Conservation (phyloP, 1,140 invertebrate genomes). For the Bombus haemorrhoidalis region DNA sequence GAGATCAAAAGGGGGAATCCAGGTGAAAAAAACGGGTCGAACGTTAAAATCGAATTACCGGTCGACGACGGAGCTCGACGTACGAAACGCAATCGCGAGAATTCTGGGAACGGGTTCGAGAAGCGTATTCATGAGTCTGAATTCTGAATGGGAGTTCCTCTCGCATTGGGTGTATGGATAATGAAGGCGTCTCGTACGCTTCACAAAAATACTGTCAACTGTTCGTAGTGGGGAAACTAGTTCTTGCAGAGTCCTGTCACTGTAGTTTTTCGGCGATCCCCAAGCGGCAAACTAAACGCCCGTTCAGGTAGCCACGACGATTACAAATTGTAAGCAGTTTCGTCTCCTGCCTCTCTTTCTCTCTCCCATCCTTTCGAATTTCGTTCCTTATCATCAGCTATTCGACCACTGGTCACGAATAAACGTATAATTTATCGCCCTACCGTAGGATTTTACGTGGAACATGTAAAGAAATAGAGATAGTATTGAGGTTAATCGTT, state of each 20-base stretch:
- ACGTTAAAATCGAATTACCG: slow-evolving; percentile 46
- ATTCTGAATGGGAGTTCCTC: slow-evolving; percentile 73
- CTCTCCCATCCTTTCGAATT: neutral
- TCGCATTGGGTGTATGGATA: slow-evolving; percentile 72
- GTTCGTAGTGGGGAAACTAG: slow-evolving; percentile 62
- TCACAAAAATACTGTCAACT: slow-evolving; percentile 80
- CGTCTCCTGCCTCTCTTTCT: neutral
- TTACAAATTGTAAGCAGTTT: slow-evolving; percentile 78
- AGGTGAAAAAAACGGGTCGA: neutral
- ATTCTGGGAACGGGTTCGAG: slow-evolving; percentile 37
- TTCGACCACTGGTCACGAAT: too few species aligned
- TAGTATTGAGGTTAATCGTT: neutral
- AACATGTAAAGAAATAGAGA: neutral
- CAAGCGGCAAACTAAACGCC: slow-evolving; percentile 64
- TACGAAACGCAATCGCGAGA: slow-evolving; percentile 29
- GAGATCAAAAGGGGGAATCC: neutral
- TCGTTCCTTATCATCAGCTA: neutral
- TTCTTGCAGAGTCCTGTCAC: slow-evolving; percentile 70
- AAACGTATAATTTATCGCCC: neutral
- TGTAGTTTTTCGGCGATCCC: slow-evolving; percentile 67
- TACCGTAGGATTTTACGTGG: neutral
- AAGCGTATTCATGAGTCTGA: slow-evolving; percentile 74
- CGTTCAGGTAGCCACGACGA: slow-evolving; percentile 69
- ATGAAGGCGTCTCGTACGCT: slow-evolving; percentile 78
- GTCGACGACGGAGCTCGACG: neutral